Conservation (phyloP, 2,113 vertebrate species). For the Haplochromis burtoni region DNA sequence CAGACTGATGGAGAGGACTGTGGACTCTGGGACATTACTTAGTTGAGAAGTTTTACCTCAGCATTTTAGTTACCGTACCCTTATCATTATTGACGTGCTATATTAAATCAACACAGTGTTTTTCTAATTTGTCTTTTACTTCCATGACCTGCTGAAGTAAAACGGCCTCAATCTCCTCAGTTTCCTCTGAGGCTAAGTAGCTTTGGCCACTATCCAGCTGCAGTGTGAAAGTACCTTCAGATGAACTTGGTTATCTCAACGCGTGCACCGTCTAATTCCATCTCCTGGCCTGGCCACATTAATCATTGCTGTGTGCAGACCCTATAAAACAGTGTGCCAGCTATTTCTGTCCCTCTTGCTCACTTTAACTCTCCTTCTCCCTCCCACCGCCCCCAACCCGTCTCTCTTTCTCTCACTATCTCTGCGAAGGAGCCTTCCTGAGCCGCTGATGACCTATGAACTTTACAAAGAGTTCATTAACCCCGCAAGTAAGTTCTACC, state of each 20-base stretch:
- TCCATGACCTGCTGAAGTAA: constrained; percentile 7
- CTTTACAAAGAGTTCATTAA: constrained; percentile 93
- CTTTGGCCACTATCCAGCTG: constrained; percentile 50
- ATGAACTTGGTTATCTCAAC: constrained; percentile 71
- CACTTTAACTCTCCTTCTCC: constrained; percentile 36
- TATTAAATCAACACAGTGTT: not conserved
- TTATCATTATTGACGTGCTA: not conserved
- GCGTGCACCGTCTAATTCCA: constrained; percentile 62
- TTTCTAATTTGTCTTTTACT: not conserved
- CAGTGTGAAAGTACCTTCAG: constrained; percentile 68
- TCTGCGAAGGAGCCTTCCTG: constrained; percentile 86
- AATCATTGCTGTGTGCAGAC: constrained; percentile 65
- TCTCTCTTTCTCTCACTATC: constrained; percentile 11
- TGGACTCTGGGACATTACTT: not conserved
- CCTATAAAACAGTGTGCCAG: constrained; percentile 62
- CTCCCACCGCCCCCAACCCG: not conserved
- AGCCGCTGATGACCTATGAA: constrained; percentile 95
- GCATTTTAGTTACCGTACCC: not conserved
- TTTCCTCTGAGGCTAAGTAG: constrained; percentile 54
- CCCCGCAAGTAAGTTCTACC: constrained; percentile 83
- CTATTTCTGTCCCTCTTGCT: constrained; percentile 56
- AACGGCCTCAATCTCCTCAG: constrained; percentile 29
- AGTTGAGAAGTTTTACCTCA: not conserved
- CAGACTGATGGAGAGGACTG: not conserved
- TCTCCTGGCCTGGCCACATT: constrained; percentile 58